These are phyloP conservation scores for Philereme vetulata DNA, from an alignment of 2,888 invertebrate species.

Conservation along the genomic window DNA sequence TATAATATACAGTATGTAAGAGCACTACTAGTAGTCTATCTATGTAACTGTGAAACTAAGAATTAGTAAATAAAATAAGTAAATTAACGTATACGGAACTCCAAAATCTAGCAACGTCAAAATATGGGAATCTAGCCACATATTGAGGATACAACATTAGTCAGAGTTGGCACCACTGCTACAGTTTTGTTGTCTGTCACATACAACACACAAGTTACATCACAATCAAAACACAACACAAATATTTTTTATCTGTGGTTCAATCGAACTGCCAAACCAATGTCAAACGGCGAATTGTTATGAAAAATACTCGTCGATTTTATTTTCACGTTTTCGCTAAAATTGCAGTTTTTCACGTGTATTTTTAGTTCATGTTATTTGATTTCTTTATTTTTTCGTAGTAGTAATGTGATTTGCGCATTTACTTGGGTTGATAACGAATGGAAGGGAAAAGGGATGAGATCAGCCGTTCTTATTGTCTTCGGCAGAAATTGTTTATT, in stretches of 20 bases:
- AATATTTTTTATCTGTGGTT: conserved; percentile 32
- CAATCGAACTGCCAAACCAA: conserved; percentile 38
- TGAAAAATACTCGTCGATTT: conserved; percentile 64
- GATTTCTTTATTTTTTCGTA: conserved; percentile 12
- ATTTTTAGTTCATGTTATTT: conserved; percentile 23
- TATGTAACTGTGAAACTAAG: too few species aligned
- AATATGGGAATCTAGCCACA: too few species aligned
- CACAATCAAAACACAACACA: too few species aligned
- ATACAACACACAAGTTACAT: too few species aligned
- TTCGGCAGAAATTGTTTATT: conserved; percentile 48
- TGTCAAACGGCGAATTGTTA: conserved; percentile 64
- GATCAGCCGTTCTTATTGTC: conserved; percentile 38
- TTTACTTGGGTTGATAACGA: conserved; percentile 11
- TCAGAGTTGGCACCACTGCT: too few species aligned
- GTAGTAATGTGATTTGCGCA: conserved; percentile 16
- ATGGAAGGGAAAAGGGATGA: conserved; percentile 47
- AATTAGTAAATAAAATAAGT: too few species aligned
- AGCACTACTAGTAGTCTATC: too few species aligned
- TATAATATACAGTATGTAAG: too few species aligned
- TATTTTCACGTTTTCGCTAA: conserved; percentile 45
- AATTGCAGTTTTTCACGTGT: conserved; percentile 36
- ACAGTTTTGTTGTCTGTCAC: too few species aligned
- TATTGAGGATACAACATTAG: too few species aligned
- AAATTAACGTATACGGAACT: too few species aligned
- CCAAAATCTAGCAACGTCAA: too few species aligned